phyloP scores from a whole-genome alignment of 2,113 vertebrate species.

The Rhinoptilus africanus region DNA sequence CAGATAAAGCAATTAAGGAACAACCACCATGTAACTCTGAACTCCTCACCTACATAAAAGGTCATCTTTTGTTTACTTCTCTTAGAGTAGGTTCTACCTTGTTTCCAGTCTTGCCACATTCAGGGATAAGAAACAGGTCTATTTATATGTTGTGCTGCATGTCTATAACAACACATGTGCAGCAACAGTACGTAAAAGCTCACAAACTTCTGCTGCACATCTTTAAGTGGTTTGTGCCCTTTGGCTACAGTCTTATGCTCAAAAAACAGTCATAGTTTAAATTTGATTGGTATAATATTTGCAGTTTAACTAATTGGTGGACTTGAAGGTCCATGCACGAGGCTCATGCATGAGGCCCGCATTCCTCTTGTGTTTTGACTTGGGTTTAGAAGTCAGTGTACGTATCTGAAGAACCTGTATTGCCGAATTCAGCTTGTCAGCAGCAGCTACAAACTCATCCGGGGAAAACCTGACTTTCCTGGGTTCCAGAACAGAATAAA shows the following conservation, averaged over 20 bases:
- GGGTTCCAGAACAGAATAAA: neutral
- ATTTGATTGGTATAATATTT: neutral
- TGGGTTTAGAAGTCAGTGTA: neutral
- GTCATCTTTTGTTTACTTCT: neutral
- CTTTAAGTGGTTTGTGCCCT: neutral
- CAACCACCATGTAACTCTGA: neutral
- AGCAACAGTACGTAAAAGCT: neutral
- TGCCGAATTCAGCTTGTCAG: neutral
- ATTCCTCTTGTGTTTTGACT: neutral
- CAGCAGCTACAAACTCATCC: neutral
- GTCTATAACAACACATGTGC: neutral
- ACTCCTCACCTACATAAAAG: neutral
- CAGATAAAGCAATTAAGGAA: constrained; percentile 1
- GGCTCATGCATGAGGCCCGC: rapidly evolving
- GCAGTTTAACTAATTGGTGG: neutral
- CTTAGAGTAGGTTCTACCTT: neutral
- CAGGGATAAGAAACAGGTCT: neutral
- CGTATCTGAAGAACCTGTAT: neutral
- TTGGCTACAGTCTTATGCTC: neutral
- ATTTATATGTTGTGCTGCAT: neutral
- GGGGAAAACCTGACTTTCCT: neutral
- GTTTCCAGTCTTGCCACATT: neutral
- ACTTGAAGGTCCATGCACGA: neutral
- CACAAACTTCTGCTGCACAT: neutral
- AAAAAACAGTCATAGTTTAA: neutral